Evolutionary conservation across 2,797 vertebrate species (phyloP).

Genomic region (Microctenopoma stevenorrisi): DNA sequence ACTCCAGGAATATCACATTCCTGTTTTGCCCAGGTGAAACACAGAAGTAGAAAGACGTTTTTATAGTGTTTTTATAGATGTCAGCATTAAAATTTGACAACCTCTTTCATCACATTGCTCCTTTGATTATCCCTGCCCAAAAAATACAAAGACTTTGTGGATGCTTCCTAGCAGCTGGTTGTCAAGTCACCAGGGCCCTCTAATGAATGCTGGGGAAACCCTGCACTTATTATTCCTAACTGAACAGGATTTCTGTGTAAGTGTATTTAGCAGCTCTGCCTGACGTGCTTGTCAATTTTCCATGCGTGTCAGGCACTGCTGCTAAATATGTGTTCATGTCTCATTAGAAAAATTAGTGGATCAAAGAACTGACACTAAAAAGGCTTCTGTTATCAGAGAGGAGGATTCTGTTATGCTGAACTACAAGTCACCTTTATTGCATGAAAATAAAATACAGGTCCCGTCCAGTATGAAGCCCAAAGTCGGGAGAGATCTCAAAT

Average conservation of each 20-base stretch:
- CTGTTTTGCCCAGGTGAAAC: slow-evolving; percentile 6
- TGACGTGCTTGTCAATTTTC: background rate
- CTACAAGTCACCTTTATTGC: slow-evolving; percentile 5
- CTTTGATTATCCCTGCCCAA: slow-evolving; percentile 19
- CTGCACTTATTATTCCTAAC: slow-evolving; percentile 16
- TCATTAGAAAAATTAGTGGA: background rate
- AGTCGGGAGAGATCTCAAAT: background rate
- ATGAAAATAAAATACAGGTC: background rate
- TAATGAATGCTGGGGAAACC: slow-evolving; percentile 7
- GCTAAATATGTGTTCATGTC: background rate
- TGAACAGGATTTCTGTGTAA: background rate
- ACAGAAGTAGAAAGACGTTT: slow-evolving; percentile 17
- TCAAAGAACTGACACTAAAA: background rate
- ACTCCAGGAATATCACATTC: background rate
- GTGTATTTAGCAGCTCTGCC: slow-evolving; percentile 19
- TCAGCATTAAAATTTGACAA: slow-evolving; percentile 30
- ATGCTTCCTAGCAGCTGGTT: slow-evolving; percentile 12
- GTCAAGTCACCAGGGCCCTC: background rate
- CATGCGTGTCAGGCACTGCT: background rate
- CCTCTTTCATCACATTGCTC: slow-evolving; percentile 27
- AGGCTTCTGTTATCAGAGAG: background rate
- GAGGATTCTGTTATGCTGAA: slow-evolving; percentile 1
- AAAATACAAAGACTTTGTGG: slow-evolving; percentile 4
- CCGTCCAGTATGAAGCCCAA: background rate
- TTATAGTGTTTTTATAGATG: slow-evolving; percentile 8